Percentiles rank a stretch among this genome's conserved stretches.
Evolutionary conservation across 2,113 vertebrate genomes (phyloP).

Genomic region (Corydoras sp.): DNA sequence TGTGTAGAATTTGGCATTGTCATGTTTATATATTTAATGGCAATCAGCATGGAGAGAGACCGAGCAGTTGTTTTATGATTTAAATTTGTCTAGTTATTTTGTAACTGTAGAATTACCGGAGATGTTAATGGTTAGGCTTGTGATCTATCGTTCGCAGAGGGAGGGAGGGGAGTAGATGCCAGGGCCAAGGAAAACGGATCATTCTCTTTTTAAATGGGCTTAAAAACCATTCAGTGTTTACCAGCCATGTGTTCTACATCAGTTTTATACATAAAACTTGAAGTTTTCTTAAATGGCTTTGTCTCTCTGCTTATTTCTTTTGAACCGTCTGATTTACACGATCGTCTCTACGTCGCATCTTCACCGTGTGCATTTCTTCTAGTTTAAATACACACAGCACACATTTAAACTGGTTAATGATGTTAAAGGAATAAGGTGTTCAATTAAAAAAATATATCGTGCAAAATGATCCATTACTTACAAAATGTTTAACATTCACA

Average conservation of each 20-base stretch:
- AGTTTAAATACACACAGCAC: no score
- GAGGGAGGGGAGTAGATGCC: neutral
- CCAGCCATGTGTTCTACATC: constrained; percentile 61
- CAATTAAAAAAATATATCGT: no score
- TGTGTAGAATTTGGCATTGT: constrained; percentile 54
- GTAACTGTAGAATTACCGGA: constrained; percentile 42
- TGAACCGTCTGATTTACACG: no score
- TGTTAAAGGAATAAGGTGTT: no score
- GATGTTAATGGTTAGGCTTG: neutral
- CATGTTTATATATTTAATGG: constrained; percentile 20
- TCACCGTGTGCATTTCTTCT: no score
- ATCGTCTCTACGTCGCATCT: no score
- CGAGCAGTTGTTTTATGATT: constrained; percentile 27
- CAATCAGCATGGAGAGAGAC: constrained; percentile 21
- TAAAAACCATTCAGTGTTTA: constrained; percentile 44
- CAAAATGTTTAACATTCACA: no score
- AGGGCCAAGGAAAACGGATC: constrained; percentile 47
- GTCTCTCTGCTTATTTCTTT: constrained; percentile 18
- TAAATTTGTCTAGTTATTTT: constrained; percentile 52
- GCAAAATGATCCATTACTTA: no score
- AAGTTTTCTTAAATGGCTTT: constrained; percentile 52
- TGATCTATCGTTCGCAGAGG: neutral
- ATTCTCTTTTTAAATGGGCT: constrained; percentile 47
- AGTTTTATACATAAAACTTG: constrained; percentile 75
- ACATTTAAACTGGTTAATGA: no score